Base-by-base conservation (phyloP, 1,140 invertebrate genomes). In the Piezodorus guildinii region DNA sequence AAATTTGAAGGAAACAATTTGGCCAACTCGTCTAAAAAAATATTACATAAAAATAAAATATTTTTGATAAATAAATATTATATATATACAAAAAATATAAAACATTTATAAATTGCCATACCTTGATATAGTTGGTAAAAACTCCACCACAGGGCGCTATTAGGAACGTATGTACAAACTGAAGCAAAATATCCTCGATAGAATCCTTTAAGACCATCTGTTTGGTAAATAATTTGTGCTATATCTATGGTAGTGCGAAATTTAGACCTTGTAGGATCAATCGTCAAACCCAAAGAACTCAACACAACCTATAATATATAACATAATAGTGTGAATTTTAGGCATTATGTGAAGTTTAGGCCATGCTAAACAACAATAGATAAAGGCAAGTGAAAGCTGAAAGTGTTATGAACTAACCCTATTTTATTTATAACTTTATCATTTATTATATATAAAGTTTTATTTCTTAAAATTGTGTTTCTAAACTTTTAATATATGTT, bases 81-180 rank as follows among this genome's bases (percentile, higher is more conserved):
- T n/a, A n/a, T n/a, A n/a, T n/a, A n/a, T n/a, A n/a, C n/a, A n/a
- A n/a, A n/a, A n/a, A n/a, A n/a, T n/a, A n/a, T n/a, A n/a, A n/a
- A n/a, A n/a, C n/a, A n/a, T n/a, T n/a, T n/a, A n/a, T n/a, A n/a
- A n/a, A n/a, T n/a, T n/a, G 8, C 12, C 4, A 25, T 78, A 95
- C 92, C 91, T 84, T 94, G 91, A 77, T 96, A 97, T 54, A 88
- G 80, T 65, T 93, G 91, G 78, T 97, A 98, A 69, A 96, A 88
- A 39, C 85, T 86, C 94, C 94, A 98, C 94, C 94, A 98, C 21
- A 96, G 79, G 14, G 93, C 94, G 64, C 91, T 94, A 74, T 94
- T 96, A 10, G 94, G 94, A 64, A 96, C 92, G 77, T 95, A 97
- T 4, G 91, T 88, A 67, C 87, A 85, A 1, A 97, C 76, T 19